Evolutionary conservation across 2,888 invertebrate genomes (phyloP), one percentile per base, ranked within the genome.

Genomic region (Ophioninae sp.): DNA sequence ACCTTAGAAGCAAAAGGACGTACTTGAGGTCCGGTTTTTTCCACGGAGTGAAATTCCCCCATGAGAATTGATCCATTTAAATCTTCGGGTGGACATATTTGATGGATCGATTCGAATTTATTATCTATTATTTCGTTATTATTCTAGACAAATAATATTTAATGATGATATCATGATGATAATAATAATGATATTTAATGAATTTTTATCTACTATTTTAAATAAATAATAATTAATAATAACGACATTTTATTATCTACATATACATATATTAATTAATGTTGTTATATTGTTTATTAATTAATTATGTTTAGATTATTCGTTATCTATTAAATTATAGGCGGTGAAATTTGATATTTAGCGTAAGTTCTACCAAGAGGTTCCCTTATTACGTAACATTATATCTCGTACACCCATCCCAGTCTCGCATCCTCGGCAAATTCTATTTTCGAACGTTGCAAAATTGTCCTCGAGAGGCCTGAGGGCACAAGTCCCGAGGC

Each of bases 351-450:
- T 44, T 10, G 6, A 39, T 20, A 62, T 57, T 59, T n/a, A 7
- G 68, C 23, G 8, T 30, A n/a, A 20, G 65, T 44, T 41, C n/a
- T 74, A 57, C 56, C 80, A 23, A 64, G 70, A 21, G 80, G 75
- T 69, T 21, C 50, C 56, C 74, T 69, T 70, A 57, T 75, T 57
- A 75, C 64, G 13, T 57, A 56, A 21, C 44, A 61, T 79, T 75
- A 75, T 61, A 57, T 10, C 70, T 23, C 50, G 44, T 75, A 21
- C 57, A 65, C 69, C 21, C 20, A 21, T 20, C 7, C 59, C 20
- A 20, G 23, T 68, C 56, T 44, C 61, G 13, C 67, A 61, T 37
- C 5, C 62, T 37, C 62, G 8, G 68, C 21, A 75, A 81, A 70
- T 81, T 70, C 65, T 69, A 75, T 64, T 64, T 64, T 64, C 64